A percentile compares a stretch with the other conserved stretches of the same genome.
Conservation (phyloP, 92 coral and sea anemone species). For the Montipora capitata region DNA sequence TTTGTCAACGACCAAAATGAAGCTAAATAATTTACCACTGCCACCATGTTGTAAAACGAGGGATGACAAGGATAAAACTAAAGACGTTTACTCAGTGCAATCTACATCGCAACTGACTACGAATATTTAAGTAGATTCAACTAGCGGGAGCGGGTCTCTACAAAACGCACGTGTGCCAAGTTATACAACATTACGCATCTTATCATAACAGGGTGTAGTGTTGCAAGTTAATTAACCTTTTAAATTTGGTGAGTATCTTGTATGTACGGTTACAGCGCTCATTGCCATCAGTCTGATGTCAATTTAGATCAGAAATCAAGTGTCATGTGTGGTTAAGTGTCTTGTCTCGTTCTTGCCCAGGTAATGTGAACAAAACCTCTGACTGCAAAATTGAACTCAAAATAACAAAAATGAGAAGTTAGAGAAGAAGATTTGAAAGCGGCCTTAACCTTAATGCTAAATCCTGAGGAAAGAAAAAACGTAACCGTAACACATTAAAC, state of each 20-base stretch:
- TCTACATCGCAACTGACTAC: background rate
- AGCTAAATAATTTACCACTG: background rate
- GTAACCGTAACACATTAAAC: background rate
- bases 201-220: slow-evolving; percentile 11
- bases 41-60: slow-evolving; percentile 6
- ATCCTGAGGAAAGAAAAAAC: slow-evolving; percentile 9
- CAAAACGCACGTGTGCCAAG: background rate
- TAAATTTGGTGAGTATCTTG: slow-evolving; percentile 1
- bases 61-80: background rate
- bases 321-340: slow-evolving; percentile 1
- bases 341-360: background rate
- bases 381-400: background rate
- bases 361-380: background rate
- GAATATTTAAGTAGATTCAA: slow-evolving; percentile 4
- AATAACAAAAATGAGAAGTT: slow-evolving; percentile 4
- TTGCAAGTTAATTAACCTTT: slow-evolving; percentile 4
- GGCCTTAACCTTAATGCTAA: slow-evolving; percentile 3
- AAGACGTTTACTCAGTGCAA: background rate
- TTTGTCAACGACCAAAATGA: background rate
- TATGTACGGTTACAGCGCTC: slow-evolving; percentile 10
- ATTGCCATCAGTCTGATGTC: slow-evolving; percentile 1
- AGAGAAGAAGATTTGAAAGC: slow-evolving; percentile 1
- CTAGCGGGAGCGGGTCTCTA: too few species aligned
- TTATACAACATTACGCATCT: background rate
- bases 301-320: slow-evolving; percentile 4